Conservation (phyloP, 2,113 vertebrate species). For the Gavia stellata region DNA sequence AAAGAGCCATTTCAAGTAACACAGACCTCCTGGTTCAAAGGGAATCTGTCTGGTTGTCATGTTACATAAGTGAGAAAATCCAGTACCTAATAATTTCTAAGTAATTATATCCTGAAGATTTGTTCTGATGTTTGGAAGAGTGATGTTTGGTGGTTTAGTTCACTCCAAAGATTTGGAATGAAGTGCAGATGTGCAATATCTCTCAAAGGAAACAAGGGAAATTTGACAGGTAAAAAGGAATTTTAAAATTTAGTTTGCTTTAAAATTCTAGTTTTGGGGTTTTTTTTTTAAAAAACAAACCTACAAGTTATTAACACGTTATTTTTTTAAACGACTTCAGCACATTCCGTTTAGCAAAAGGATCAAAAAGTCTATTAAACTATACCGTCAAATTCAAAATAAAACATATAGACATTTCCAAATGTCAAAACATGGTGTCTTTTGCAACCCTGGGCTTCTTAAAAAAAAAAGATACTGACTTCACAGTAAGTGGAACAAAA, state of each 20-base stretch:
- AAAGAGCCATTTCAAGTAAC: background rate
- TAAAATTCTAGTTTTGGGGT: background rate
- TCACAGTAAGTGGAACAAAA: conserved; percentile 31
- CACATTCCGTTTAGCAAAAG: background rate
- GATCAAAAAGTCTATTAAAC: background rate
- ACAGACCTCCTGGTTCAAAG: background rate
- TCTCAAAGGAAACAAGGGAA: background rate
- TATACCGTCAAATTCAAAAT: background rate
- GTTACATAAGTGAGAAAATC: background rate
- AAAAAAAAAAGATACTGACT: background rate
- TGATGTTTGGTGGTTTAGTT: background rate
- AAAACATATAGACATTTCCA: background rate
- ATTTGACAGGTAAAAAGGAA: background rate
- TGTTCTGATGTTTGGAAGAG: background rate
- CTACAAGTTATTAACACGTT: too few relatives aligned
- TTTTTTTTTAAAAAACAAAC: too few relatives aligned
- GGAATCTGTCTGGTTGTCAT: background rate
- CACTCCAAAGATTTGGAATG: background rate
- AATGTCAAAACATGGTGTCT: background rate
- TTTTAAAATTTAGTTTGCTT: background rate
- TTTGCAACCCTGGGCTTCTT: conserved; percentile 8
- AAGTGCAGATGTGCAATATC: background rate
- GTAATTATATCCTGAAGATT: background rate
- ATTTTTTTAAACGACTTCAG: background rate
- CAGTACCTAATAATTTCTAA: background rate